A percentile compares a stretch with the other conserved stretches of the same genome.
phyloP scores from a whole-genome alignment of 2,797 vertebrate genomes.

The Dryobates pubescens region DNA sequence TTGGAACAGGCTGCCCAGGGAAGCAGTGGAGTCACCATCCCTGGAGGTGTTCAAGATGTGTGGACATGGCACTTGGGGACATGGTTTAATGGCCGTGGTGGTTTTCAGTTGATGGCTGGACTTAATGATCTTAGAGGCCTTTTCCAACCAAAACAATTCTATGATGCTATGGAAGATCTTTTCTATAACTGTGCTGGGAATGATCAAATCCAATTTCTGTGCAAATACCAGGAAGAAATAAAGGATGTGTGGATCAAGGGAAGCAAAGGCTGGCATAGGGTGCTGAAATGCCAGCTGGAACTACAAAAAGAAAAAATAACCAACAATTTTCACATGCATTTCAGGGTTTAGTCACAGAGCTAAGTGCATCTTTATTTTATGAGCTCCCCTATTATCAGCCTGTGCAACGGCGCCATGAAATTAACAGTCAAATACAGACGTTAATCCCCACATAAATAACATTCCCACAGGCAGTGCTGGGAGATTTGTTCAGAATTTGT shows the following conservation, averaged over 20 bases:
- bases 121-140: too few species aligned
- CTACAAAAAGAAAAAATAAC: slow-evolving; percentile 3
- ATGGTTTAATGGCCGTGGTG: too few species aligned
- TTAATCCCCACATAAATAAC: slow-evolving; percentile 51
- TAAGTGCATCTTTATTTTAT: slow-evolving; percentile 30
- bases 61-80: too few species aligned
- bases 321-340: slow-evolving; percentile 47
- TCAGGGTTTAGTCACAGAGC: slow-evolving; percentile 63
- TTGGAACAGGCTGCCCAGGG: too few species aligned
- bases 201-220: not conserved
- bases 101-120: too few species aligned
- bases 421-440: slow-evolving; percentile 10
- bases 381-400: slow-evolving; percentile 28
- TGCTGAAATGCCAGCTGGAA: slow-evolving; percentile 24
- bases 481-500: not conserved
- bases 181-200: not conserved
- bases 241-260: not conserved
- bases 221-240: not conserved
- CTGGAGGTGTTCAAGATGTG: too few species aligned
- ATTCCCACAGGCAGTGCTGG: slow-evolving; percentile 10
- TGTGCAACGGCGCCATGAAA: slow-evolving; percentile 24
- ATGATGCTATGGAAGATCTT: not conserved
- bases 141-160: too few species aligned
- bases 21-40: too few species aligned
- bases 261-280: not conserved